Evolutionary conservation across 1,140 invertebrate species (phyloP), one percentile per base, ranked within the genome.

Genomic region (Magallana gigas): DNA sequence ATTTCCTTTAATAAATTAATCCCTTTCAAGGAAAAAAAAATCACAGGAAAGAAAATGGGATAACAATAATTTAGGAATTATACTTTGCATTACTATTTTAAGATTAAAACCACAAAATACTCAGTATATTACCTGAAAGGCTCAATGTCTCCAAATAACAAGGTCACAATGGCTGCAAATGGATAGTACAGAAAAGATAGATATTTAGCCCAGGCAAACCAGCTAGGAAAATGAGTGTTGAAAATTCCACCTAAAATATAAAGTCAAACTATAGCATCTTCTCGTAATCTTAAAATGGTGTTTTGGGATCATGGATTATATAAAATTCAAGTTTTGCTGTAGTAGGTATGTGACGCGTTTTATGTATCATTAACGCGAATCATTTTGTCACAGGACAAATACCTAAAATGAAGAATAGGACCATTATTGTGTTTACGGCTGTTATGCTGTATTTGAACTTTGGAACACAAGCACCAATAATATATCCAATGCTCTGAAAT

Each of bases 381-480:
- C 36, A 48, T 4, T 48, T 5, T 48, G 36, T 48, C 36, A 48
- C 36, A 48, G 36, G 12, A 23, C n/a, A 80, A 85, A 85, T 85
- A 90, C 97, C 97, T 93, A 98, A 96, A 57, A 98, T 94, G 94
- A 97, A 97, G 29, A 97, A 97, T 71, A 96, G 96, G 85, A 97
- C 95, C n/a, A 97, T 97, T 91, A 97, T 97, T 7, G 97, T 94
- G 60, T 97, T 97, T 90, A 97, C 97, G 29, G 97, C 96, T 36
- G 97, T 97, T 87, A 97, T 97, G 91, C 97, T 97, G 68, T 97
- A 96, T 93, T 97, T 96, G 92, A 97, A 96, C 92, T 97, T 97
- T 94, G 96, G 96, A 93, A 97, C 97, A 84, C 96, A 96, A 9
- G 97, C 97, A 14, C 97, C 97, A 85, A 98, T 96, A 92, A 98